Conservation (phyloP, 1,140 invertebrate genomes). For the Leguminivora glycinivorella region DNA sequence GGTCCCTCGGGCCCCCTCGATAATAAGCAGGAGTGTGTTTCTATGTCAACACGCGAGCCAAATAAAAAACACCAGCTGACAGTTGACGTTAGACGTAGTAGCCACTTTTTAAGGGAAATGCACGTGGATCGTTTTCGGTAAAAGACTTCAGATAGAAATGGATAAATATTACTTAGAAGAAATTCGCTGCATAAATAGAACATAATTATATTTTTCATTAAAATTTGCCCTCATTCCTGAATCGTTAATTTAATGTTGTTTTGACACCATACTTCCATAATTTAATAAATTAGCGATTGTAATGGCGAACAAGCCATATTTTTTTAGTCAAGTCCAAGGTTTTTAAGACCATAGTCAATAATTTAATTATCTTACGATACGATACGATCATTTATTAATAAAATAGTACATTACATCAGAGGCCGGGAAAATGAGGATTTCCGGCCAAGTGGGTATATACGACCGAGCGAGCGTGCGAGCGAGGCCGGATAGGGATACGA, state of each 20-base stretch:
- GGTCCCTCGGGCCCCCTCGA: slow-evolving; percentile 51
- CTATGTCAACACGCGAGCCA: slow-evolving; percentile 54
- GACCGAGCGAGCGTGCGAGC: no score
- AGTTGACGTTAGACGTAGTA: background rate
- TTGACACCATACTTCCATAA: background rate
- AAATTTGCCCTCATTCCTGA: no score
- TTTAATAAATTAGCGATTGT: background rate
- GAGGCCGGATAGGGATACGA: no score
- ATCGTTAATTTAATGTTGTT: slow-evolving; percentile 1
- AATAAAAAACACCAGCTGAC: slow-evolving; percentile 33
- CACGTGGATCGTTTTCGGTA: background rate
- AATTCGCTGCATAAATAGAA: no score
- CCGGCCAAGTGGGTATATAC: no score
- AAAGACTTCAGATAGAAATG: no score
- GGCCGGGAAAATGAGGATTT: no score
- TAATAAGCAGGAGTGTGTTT: slow-evolving; percentile 62
- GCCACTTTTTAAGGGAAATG: slow-evolving; percentile 12
- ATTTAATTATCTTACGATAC: no score
- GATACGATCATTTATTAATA: no score
- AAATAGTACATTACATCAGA: no score
- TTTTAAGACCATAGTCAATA: background rate
- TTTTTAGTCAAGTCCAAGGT: background rate
- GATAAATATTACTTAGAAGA: no score
- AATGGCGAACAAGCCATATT: background rate
- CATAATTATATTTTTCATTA: background rate